A percentile compares a stretch with the other conserved stretches of the same genome.
These are phyloP conservation scores for Pagetopsis macropterus DNA, from an alignment of 2,797 vertebrate genomes.

Conservation along the genomic window DNA sequence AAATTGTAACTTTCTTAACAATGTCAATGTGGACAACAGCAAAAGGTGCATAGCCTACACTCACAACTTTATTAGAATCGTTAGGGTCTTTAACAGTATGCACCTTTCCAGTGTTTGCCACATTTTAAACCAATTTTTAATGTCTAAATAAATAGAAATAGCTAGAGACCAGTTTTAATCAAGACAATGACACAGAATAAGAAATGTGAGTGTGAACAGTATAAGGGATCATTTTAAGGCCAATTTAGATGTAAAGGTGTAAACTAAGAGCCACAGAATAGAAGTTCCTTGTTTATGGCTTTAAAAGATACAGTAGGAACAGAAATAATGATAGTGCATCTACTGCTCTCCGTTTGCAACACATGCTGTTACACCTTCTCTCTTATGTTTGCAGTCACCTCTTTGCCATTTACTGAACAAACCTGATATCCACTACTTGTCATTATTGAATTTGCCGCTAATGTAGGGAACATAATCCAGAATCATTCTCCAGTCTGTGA, in stretches of 20 bases:
- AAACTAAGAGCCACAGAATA: not conserved
- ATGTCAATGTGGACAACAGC: not conserved
- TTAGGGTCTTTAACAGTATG: too few relatives aligned
- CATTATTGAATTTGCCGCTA: conserved; percentile 89
- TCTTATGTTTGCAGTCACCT: not conserved
- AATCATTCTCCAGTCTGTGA: conserved; percentile 91
- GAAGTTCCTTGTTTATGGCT: too few relatives aligned
- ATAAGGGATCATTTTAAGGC: not conserved
- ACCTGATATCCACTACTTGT: conserved; percentile 63
- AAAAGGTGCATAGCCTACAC: not conserved
- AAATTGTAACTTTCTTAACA: not conserved
- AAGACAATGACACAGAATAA: not conserved
- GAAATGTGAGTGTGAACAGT: not conserved
- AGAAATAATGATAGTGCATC: not conserved
- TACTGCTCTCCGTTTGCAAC: not conserved
- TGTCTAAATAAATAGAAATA: not conserved
- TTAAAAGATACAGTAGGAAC: not conserved
- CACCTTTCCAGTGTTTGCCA: too few relatives aligned
- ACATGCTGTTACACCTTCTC: not conserved
- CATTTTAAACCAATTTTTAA: too few relatives aligned
- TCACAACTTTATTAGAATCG: not conserved
- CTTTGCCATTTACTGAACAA: conserved; percentile 16
- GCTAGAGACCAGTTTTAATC: not conserved
- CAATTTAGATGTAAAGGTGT: not conserved
- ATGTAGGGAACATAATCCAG: conserved; percentile 94